Conservation (phyloP, 2,797 vertebrate species). For the Galago senegalensis region DNA sequence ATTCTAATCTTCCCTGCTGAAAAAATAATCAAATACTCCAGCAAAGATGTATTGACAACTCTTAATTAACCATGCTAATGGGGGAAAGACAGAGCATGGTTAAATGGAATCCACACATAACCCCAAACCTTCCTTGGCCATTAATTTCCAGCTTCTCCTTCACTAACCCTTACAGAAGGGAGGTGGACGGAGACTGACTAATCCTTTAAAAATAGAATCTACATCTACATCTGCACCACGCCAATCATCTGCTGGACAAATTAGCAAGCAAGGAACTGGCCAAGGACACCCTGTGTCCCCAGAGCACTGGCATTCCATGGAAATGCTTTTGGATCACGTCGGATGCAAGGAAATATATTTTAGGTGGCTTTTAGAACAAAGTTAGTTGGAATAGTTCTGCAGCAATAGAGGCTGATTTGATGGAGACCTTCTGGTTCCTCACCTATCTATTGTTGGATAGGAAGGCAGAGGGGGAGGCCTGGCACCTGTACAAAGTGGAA, state of each 20-base stretch:
- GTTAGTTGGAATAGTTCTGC: not conserved
- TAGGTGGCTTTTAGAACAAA: not conserved
- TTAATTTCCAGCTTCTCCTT: conserved; percentile 60
- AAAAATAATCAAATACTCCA: conserved; percentile 83
- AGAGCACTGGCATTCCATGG: not conserved
- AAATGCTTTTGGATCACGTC: not conserved
- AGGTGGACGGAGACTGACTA: not conserved
- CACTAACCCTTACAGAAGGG: conserved; percentile 17
- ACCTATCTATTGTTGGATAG: too few relatives aligned
- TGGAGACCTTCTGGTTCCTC: not conserved
- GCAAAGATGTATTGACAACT: conserved; percentile 82
- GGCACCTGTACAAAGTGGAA: too few relatives aligned
- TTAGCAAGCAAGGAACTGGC: not conserved
- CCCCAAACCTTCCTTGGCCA: conserved; percentile 64
- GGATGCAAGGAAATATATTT: not conserved
- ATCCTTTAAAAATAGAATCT: not conserved
- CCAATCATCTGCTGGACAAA: not conserved
- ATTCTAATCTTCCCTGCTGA: conserved; percentile 83
- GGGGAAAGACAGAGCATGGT: conserved; percentile 31
- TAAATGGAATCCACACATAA: conserved; percentile 71
- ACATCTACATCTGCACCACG: not conserved
- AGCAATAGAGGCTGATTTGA: not conserved
- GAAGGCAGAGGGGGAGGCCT: not conserved
- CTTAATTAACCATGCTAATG: conserved; percentile 85
- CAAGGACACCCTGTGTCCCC: not conserved